Evolutionary conservation across 1,140 invertebrate species (phyloP).

Genomic region (Hesperophylax magnus): DNA sequence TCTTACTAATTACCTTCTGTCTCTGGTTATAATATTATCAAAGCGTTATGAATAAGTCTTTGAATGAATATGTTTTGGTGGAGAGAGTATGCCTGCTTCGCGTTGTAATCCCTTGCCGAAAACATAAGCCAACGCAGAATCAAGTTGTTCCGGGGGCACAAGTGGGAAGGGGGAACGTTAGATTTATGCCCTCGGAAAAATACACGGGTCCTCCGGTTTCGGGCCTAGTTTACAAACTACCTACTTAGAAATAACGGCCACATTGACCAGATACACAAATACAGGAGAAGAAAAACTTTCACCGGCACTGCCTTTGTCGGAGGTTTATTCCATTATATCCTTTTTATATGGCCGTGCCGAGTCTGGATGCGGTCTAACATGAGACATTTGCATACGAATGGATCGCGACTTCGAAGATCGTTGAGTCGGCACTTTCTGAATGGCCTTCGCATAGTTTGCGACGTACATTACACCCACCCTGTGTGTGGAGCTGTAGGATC

Average conservation of each 20-base stretch:
- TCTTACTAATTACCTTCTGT: no score
- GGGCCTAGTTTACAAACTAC: conserved; percentile 45
- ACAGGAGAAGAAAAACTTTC: conserved; percentile 34
- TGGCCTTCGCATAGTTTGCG: conserved; percentile 47
- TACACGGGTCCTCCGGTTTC: conserved; percentile 5
- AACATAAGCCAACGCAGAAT: conserved; percentile 30
- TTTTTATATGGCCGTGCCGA: conserved; percentile 34
- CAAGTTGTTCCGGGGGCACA: conserved; percentile 28
- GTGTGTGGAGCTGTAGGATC: neutral
- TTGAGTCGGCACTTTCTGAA: conserved; percentile 51
- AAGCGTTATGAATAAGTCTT: neutral
- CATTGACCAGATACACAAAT: conserved; percentile 51
- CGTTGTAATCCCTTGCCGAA: conserved; percentile 5
- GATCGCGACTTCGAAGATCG: conserved; percentile 40
- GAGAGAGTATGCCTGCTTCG: neutral
- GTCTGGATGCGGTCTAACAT: conserved; percentile 41
- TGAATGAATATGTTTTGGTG: neutral
- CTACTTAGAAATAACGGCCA: conserved; percentile 45
- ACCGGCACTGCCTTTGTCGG: conserved; percentile 36
- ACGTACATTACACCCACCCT: conserved; percentile 37
- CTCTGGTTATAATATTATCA: no score
- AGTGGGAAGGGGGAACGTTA: neutral
- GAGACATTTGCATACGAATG: conserved; percentile 55
- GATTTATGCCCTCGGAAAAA: conserved; percentile 39
- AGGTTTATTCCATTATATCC: conserved; percentile 50